These are phyloP conservation scores for Mactromeris polynyma DNA, from an alignment of 2,888 invertebrate species.

Conservation along the genomic window DNA sequence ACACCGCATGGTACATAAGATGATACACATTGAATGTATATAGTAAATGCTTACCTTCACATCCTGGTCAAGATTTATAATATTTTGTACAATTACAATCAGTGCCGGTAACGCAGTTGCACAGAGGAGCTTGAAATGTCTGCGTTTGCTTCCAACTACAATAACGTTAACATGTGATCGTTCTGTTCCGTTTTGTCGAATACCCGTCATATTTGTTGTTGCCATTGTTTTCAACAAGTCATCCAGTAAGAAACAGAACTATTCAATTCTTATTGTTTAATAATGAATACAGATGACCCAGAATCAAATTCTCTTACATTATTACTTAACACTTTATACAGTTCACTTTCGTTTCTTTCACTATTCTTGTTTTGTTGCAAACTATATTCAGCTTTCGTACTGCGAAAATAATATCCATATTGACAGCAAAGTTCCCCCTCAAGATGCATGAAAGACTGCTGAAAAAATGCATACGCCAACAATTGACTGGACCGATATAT, in stretches of 20 bases:
- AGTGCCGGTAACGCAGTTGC: slow-evolving; percentile 3
- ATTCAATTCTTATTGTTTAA: no score
- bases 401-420: neutral
- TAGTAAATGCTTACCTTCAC: slow-evolving; percentile 23
- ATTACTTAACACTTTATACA: neutral
- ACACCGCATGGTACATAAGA: no score
- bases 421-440: neutral
- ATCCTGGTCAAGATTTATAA: slow-evolving; percentile 8
- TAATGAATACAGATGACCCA: no score
- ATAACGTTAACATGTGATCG: neutral
- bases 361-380: neutral
- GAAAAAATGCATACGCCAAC: neutral
- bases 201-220: neutral
- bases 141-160: neutral
- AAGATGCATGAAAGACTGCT: neutral
- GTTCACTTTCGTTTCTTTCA: neutral
- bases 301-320: neutral
- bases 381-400: neutral
- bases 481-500: neutral
- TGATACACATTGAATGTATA: no score
- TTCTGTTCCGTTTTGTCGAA: neutral
- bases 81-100: slow-evolving; percentile 24
- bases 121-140: neutral
- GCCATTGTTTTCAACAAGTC: neutral
- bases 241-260: neutral